Base-by-base conservation (phyloP, 2,888 invertebrate genomes). In the Cephus pygmeus region DNA sequence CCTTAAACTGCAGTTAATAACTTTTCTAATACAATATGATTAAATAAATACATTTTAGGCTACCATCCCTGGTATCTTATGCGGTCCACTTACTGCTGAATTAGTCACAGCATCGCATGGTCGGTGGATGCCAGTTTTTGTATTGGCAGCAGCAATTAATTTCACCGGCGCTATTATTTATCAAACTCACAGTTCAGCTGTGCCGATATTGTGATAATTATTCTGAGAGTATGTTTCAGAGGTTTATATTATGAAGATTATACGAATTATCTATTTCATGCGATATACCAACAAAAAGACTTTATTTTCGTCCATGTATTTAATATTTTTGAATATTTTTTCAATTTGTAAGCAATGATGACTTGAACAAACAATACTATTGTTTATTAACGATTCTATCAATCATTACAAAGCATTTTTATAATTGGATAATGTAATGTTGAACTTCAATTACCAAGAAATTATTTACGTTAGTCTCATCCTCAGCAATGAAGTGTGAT, bases 81-180 rank as follows among this genome's bases (percentile, higher is more conserved):
- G 95, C 87, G 96, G 96, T n/a, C 96, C 96, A 23, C 89, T 96
- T 77, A 96, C 96, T 11, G 96, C 96, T 3, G 95, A 95, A 90
- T 90, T 95, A 80, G 96, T 96, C 15, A 94, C 94, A 0, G 93
- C 94, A 77, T 95, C 94, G 1, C 93, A 94, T 84, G 95, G 95
- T 11, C 93, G 95, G 76, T 96, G 96, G 96, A 93, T 95, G 90
- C 95, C 95, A 0, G 96, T 96, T 69, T 96, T 96, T 89, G 93
- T 95, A 76, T 92, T 95, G 69, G 95, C 96, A 3, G 95, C 95
- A 0, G 94, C 94, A 40, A 93, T 96, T 75, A 96, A 96, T 92
- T 93, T 96, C 85, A 94, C 94, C 31, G 95, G 95, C 73, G 95
- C 95, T 79, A 93, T 95, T 84, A 93, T 96, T 84, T 96, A 96